Evolutionary conservation across 2,797 vertebrate species (phyloP).

Genomic region (Loris lydekkerianus): DNA sequence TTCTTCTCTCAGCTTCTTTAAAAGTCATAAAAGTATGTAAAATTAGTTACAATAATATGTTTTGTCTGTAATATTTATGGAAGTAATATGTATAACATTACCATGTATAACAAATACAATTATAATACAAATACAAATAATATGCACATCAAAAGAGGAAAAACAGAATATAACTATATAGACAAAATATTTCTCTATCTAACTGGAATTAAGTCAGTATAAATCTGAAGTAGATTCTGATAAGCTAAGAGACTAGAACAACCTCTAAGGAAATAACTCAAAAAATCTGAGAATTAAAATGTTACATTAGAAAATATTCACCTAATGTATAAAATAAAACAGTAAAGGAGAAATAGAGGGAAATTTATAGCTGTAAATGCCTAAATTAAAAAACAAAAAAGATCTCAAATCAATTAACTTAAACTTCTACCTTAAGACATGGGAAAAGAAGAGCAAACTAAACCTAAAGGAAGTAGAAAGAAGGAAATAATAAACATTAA

Average conservation of each 20-base stretch:
- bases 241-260: background rate
- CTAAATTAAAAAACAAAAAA: slow-evolving; percentile 34
- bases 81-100: background rate
- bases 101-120: background rate
- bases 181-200: slow-evolving; percentile 32
- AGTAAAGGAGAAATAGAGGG: background rate
- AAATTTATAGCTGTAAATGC: background rate
- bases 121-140: slow-evolving; percentile 2
- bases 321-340: background rate
- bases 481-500: slow-evolving; percentile 6
- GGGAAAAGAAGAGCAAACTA: background rate
- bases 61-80: slow-evolving; percentile 11
- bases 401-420: background rate
- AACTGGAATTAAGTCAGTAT: slow-evolving; percentile 33
- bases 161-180: background rate
- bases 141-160: background rate
- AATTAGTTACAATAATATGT: background rate
- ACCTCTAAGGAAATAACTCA: slow-evolving; percentile 11
- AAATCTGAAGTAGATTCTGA: slow-evolving; percentile 29
- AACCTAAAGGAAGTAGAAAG: background rate
- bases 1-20: slow-evolving; percentile 4
- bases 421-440: background rate
- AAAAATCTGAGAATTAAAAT: slow-evolving; percentile 57
- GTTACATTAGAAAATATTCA: slow-evolving; percentile 22
- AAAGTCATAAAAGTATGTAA: slow-evolving; percentile 18